Evolutionary conservation across 2,888 invertebrate species (phyloP), one percentile per base, ranked within the genome.

Genomic region (Marronus borbonicus): DNA sequence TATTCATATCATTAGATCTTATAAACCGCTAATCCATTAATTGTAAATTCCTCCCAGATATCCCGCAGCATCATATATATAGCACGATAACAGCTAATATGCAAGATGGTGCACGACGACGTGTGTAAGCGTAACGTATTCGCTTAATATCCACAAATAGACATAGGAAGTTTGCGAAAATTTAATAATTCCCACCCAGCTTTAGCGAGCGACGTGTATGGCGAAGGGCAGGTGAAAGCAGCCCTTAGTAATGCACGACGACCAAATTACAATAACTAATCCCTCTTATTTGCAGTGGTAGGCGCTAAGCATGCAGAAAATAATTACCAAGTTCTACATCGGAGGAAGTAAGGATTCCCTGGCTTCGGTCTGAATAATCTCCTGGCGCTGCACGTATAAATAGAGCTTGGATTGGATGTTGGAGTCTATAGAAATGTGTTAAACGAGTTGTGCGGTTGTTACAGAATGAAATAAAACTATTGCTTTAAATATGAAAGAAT

Each of bases 261-360:
- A 44, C 28, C 10, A 72, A 58, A 58, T 72, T 52, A 58, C 49
- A 31, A 36, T 8, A 24, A 65, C 64, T 76, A 52, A 65, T 65
- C 64, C 68, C 17, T 28, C 68, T 68, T 68, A 68, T 68, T 68
- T 68, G 68, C 50, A 49, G 24, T 24, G 68, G 28, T 60, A 28
- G 60, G 24, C 28, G 55, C 55, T 17, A 55, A 55, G 55, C 55
- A 55, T 55, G 55, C 28, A 28, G 60, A 60, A 60, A 60, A 28
- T 60, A 60, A 60, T 60, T 60, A 60, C 60, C n/a, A 55, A 55
- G 55, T 55, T 55, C 17, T 55, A 55, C 8, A 3, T 14, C 55
- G 17, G 55, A 5, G 55, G n/a, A n/a, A 10, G n/a, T n/a, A 3
- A 5, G n/a, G 55, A n/a, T 17, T n/a, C n/a, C 4, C 5, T 8